Percentiles rank a stretch among this genome's conserved stretches.
phyloP scores from a whole-genome alignment of 2,888 invertebrate genomes.

The Patella depressa region DNA sequence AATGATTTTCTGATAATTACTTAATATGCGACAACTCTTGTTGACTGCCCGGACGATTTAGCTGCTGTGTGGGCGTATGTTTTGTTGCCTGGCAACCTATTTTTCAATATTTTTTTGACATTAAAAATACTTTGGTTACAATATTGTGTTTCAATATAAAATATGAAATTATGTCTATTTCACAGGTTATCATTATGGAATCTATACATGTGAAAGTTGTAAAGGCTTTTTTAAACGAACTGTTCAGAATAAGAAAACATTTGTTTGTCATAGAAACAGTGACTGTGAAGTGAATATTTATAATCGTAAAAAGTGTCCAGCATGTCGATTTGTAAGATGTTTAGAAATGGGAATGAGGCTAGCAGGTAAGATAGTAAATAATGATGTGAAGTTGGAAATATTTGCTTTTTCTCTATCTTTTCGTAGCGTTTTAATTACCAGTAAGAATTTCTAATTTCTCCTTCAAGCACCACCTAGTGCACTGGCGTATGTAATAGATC shows the following conservation, averaged over 20 bases:
- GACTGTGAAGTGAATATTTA: slow-evolving; percentile 92
- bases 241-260: slow-evolving; percentile 98
- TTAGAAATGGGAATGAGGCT: slow-evolving; percentile 96
- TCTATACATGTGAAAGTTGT: slow-evolving; percentile 97
- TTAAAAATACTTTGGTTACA: no score
- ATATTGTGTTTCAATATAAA: no score
- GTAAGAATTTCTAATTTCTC: neutral
- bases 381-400: no score
- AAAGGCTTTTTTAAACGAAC: slow-evolving; percentile 98
- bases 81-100: no score
- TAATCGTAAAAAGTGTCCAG: slow-evolving; percentile 96
- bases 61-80: no score
- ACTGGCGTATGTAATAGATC: neutral
- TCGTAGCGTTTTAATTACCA: neutral
- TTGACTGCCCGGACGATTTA: no score
- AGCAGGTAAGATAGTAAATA: slow-evolving; percentile 78
- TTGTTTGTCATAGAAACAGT: slow-evolving; percentile 80
- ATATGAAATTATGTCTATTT: slow-evolving; percentile 8
- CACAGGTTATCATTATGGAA: slow-evolving; percentile 92
- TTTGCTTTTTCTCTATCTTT: no score
- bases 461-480: neutral
- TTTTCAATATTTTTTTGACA: no score
- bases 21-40: no score
- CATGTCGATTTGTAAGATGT: slow-evolving; percentile 96
- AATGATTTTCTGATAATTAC: no score